Base-by-base conservation (phyloP, 1,140 invertebrate genomes). In the Idris sp. region DNA sequence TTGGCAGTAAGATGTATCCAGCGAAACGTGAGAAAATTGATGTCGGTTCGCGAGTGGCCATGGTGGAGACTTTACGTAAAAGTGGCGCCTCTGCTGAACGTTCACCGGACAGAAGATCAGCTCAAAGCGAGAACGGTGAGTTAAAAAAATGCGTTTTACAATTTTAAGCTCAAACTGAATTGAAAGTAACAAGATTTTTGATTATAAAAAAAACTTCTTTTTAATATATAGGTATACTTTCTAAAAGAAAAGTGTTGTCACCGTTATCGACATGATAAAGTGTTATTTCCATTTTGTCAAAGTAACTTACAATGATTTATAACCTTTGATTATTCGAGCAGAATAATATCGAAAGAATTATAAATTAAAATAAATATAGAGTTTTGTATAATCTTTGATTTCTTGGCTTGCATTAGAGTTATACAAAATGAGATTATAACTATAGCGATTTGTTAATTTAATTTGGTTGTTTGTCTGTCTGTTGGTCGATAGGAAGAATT, bases 51-150 rank as follows among this genome's bases (percentile, higher is more conserved):
- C 36, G 95, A 96, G 85, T 98, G 97, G 97, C 92, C 95, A 2
- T 98, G 96, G 97, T 98, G 97, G 96, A 89, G 95, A 48, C 89
- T 98, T 38, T 91, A 97, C 80, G 93, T 97, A 13, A 92, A 95
- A 76, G 94, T 98, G 19, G 93, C 94, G 30, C 97, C 97, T 11
- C 89, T 98, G 44, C 89, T 98, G 11, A 96, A 97, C 82, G 96
- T 98, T 3, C 95, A 97, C 83, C 90, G 96, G 49, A 97, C 96
- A 9, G 96, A 98, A 84, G 95, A 98, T 85, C 93, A 97, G 79
- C 89, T 98, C 2, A 91, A 90, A 79, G 88, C 89, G 56, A 93
- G 90, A 89, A 93, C 91, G 89, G 94, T 95, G 83, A 89, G 84
- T 72, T 46, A n/a, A n/a, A n/a, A n/a, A 5, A 19, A 30, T 18